Evolutionary conservation across 35 echinoderm and acorn worm genomes (phyloP).

Genomic region (Hemicentrotus pulcherrimus): DNA sequence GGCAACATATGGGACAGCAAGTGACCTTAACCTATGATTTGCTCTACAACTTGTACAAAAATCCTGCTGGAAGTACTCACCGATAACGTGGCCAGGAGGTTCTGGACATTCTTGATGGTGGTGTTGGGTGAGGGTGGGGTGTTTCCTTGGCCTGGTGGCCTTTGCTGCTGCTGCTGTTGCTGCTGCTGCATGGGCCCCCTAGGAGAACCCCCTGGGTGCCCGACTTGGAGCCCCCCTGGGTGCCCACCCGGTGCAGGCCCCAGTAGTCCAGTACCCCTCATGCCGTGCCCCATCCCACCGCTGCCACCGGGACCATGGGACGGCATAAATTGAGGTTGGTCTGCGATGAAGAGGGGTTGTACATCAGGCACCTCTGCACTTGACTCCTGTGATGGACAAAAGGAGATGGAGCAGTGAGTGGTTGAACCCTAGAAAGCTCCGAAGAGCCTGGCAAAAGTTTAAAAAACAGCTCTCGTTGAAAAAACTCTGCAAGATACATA

Average conservation of each 20-base stretch:
- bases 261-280: not conserved
- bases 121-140: slow-evolving; percentile 60
- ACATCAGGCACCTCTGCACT: not conserved
- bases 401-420: not conserved
- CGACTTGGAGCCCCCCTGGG: not conserved
- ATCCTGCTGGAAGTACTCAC: slow-evolving; percentile 33
- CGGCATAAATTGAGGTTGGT: not conserved
- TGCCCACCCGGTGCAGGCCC: not conserved
- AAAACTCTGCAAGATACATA: not conserved
- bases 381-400: not conserved
- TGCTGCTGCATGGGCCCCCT: slow-evolving; percentile 31
- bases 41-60: not conserved
- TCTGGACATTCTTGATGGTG: slow-evolving; percentile 74
- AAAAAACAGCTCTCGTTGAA: not conserved
- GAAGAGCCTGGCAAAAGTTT: not conserved
- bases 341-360: not conserved
- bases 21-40: not conserved
- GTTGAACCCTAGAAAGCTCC: not conserved
- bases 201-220: slow-evolving; percentile 22
- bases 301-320: slow-evolving; percentile 24
- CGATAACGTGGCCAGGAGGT: slow-evolving; percentile 66
- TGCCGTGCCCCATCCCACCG: not conserved
- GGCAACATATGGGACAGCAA: too few relatives aligned
- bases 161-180: slow-evolving; percentile 22
- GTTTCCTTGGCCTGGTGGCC: slow-evolving; percentile 34